These are phyloP conservation scores for Chionodraco myersi DNA, from an alignment of 2,113 vertebrate genomes.

Conservation along the genomic window DNA sequence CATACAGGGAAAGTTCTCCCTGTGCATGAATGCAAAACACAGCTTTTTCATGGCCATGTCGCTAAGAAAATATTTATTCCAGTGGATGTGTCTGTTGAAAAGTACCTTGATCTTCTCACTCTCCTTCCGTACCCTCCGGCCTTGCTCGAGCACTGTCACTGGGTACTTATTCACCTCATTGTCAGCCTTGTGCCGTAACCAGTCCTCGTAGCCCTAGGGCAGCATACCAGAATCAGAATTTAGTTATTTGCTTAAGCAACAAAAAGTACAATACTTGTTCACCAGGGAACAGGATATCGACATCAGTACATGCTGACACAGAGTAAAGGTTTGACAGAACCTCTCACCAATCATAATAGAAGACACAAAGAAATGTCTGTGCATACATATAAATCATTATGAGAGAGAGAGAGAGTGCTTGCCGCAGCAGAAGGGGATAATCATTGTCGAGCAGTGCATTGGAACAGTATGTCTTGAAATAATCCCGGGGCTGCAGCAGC, in stretches of 20 bases:
- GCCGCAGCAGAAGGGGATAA: conserved; percentile 35
- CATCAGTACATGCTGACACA: conserved; percentile 11
- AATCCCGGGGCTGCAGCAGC: conserved; percentile 36
- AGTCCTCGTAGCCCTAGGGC: conserved; percentile 96
- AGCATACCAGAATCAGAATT: conserved; percentile 37
- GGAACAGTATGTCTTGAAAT: conserved; percentile 22
- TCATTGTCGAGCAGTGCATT: conserved; percentile 31
- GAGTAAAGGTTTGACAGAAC: not conserved
- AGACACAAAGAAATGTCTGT: conserved; percentile 8
- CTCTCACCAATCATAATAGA: not conserved
- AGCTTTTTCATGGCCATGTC: conserved; percentile 10
- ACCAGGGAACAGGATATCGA: conserved; percentile 10
- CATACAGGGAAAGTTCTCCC: conserved; percentile 2
- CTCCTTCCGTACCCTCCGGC: conserved; percentile 86
- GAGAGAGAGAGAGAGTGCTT: conserved; percentile 16
- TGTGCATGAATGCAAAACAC: conserved; percentile 26
- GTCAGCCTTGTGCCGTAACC: conserved; percentile 97
- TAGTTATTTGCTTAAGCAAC: conserved; percentile 26
- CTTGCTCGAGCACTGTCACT: conserved; percentile 90
- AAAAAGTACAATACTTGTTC: conserved; percentile 16
- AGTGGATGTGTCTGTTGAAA: conserved; percentile 18
- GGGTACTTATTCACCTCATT: conserved; percentile 95
- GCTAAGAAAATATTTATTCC: conserved; percentile 15
- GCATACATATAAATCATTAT: conserved; percentile 12
- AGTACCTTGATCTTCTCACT: conserved; percentile 96